phyloP scores from a whole-genome alignment of 2,797 vertebrate genomes.

The Sebastes nivosus region DNA sequence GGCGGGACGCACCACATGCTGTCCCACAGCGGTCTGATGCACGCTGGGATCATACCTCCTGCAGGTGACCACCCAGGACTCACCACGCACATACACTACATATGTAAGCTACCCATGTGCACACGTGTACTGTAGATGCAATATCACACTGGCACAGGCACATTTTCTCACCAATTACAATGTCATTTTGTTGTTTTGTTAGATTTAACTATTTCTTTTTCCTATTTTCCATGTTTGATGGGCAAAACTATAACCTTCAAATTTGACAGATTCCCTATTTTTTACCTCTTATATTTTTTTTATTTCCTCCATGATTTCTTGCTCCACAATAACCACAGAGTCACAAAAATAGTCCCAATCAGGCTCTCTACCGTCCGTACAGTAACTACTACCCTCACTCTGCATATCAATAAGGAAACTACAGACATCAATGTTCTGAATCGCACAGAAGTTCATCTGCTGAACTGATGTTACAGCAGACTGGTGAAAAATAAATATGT shows the following conservation, averaged over 20 bases:
- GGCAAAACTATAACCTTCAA: not conserved
- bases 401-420: not conserved
- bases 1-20: constrained; percentile 91
- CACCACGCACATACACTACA: constrained; percentile 24
- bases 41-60: constrained; percentile 96
- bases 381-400: not conserved
- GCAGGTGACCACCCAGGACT: constrained; percentile 88
- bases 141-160: not conserved
- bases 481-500: not conserved
- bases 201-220: not conserved
- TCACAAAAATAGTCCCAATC: not conserved
- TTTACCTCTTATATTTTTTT: not conserved
- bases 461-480: not conserved
- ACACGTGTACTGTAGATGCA: not conserved
- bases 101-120: not conserved
- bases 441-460: not conserved
- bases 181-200: not conserved
- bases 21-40: constrained; percentile 95
- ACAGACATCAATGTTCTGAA: not conserved
- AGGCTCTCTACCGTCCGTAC: not conserved
- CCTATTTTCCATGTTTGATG: not conserved
- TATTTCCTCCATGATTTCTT: not conserved
- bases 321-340: not conserved
- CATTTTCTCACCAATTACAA: not conserved
- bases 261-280: not conserved